Conservation (phyloP, 2,113 vertebrate genomes). For the Progne subis region DNA sequence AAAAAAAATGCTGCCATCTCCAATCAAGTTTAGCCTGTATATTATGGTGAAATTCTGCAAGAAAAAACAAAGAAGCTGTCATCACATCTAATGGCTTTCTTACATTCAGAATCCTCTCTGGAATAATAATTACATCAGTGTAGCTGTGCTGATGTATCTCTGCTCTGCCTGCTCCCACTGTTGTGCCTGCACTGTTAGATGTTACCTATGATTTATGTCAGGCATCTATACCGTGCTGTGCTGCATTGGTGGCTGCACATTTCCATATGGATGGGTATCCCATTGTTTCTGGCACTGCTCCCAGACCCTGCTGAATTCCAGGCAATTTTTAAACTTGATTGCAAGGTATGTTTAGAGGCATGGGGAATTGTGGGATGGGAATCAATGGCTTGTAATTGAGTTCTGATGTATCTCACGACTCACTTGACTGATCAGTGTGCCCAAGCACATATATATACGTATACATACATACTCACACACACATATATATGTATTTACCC, state of each 20-base stretch:
- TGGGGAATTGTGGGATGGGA: neutral
- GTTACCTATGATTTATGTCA: slow-evolving; percentile 33
- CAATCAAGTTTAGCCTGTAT: slow-evolving; percentile 28
- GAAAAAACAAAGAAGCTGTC: slow-evolving; percentile 51
- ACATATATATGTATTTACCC: neutral
- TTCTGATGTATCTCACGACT: neutral
- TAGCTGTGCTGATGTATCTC: neutral
- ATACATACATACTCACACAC: neutral
- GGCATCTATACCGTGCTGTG: neutral
- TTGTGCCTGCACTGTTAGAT: neutral
- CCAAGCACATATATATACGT: neutral
- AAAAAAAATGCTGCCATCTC: slow-evolving; percentile 46
- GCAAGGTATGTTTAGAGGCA: neutral
- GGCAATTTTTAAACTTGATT: neutral
- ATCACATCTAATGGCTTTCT: slow-evolving; percentile 49
- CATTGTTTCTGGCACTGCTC: neutral
- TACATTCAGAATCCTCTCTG: slow-evolving; percentile 21
- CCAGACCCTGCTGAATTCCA: neutral
- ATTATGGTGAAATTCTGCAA: slow-evolving; percentile 35
- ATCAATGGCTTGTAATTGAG: neutral
- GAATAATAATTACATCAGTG: slow-evolving; percentile 50
- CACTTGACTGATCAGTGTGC: neutral
- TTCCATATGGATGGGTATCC: slow-evolving; percentile 35
- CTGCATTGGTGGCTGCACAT: slow-evolving; percentile 31
- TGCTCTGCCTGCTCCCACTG: neutral